Base-by-base conservation (phyloP, 2,113 vertebrate genomes). In the Oreochromis niloticus region DNA sequence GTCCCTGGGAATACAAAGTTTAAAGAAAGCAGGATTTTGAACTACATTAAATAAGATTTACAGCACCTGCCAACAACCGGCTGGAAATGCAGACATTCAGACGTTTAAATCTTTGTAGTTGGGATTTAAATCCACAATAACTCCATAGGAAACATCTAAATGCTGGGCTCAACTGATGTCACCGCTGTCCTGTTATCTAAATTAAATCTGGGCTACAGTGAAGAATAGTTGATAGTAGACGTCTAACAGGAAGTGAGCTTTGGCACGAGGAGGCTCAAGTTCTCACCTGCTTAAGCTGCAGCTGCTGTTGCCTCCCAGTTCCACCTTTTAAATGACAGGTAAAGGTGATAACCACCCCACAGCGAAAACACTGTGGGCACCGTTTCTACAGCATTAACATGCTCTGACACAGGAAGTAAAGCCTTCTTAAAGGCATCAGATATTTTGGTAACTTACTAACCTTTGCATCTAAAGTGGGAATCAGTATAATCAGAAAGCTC, bases 321-420 rank as follows among this genome's bases (percentile, higher is more conserved):
- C 3, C 59, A 73, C 5, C 1, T 73, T 46, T 36, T 0, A 24
- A 41, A 71, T 24, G 36, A 43, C 39, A 73, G 13, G 13, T 22
- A 43, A 16, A 24, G 39, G 13, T 24, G 39, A 9, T n/a, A 43
- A 71, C 66, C 4, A 24, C 7, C 59, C 59, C 17, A 66, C 66
- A 9, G 11, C 0, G 0, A 68, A 9, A 43, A 71, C 66, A 27
- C 39, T 4, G 39, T 27, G 41, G 22, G 3, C 13, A 16, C 5
- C 3, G 1, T 27, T 7, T 73, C 12, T 24, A 34, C 34, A 6
- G 36, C 8, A 3, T 1, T 7, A 12, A 24, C 7, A 0, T 73
- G 39, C 13, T 13, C 22, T 10, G 22, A 73, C n/a, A 73, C 66
- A 73, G 66, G 39, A 73, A 73, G 8, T 16, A 16, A 73, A 43